Evolutionary conservation across 2,888 invertebrate species (phyloP).

Genomic region (Drosophila anomalata): DNA sequence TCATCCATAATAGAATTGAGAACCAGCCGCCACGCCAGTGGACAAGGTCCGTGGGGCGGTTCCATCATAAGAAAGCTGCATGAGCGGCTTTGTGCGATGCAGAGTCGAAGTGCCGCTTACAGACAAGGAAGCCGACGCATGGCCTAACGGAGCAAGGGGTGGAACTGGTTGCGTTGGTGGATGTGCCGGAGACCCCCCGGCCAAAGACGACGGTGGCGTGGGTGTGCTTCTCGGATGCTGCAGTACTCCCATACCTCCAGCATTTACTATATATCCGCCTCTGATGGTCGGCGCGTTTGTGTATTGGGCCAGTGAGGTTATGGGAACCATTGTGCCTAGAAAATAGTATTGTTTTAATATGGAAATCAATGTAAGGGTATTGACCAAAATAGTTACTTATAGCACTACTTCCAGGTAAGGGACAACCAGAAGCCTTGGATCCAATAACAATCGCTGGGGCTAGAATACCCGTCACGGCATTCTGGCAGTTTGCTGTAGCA

Average conservation of each 20-base stretch:
- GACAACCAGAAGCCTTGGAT: conserved; percentile 57
- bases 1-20: conserved; percentile 84
- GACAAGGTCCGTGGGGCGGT: conserved; percentile 83
- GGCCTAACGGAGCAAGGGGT: conserved; percentile 48
- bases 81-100: conserved; percentile 63
- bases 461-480: conserved; percentile 60
- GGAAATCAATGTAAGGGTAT: not conserved
- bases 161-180: conserved; percentile 51
- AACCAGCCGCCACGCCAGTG: conserved; percentile 82
- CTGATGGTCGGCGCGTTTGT: conserved; percentile 82
- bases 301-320: conserved; percentile 82
- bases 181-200: conserved; percentile 63
- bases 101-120: conserved; percentile 58
- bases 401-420: conserved; percentile 64
- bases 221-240: conserved; percentile 77
- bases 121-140: conserved; percentile 8
- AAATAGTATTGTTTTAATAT: not conserved
- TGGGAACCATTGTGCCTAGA: conserved; percentile 81
- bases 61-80: conserved; percentile 82
- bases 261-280: conserved; percentile 81
- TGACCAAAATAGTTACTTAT: conserved; percentile 62
- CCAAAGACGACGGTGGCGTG: conserved; percentile 71
- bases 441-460: conserved; percentile 79
- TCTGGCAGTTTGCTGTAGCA: conserved; percentile 36
- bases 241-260: conserved; percentile 62